These are phyloP conservation scores for Drosophila lacteicornis DNA, from an alignment of 1,140 invertebrate genomes.

Conservation along the genomic window DNA sequence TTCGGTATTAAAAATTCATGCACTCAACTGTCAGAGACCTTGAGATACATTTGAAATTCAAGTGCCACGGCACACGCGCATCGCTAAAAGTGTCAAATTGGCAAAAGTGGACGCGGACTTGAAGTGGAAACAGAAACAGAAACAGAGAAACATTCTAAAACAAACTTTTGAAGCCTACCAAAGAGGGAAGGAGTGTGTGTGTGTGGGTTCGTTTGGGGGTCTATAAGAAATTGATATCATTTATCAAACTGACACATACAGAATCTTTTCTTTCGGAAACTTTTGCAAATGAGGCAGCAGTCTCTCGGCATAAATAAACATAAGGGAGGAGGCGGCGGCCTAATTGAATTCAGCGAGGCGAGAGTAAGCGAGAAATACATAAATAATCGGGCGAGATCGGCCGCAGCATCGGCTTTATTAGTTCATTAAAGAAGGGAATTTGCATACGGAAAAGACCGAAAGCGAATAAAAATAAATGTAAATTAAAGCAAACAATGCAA, in stretches of 20 bases:
- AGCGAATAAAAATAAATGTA: constrained; percentile 56
- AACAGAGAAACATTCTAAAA: constrained; percentile 50
- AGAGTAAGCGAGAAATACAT: constrained; percentile 52
- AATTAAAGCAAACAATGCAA: constrained; percentile 76
- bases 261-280: constrained; percentile 52
- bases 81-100: constrained; percentile 80
- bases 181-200: not conserved
- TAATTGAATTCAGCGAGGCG: constrained; percentile 70
- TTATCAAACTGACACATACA: constrained; percentile 78
- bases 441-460: constrained; percentile 53
- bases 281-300: constrained; percentile 71
- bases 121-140: constrained; percentile 39
- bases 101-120: constrained; percentile 55
- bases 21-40: constrained; percentile 69
- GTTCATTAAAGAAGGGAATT: constrained; percentile 78
- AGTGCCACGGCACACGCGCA: constrained; percentile 64
- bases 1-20: constrained; percentile 78
- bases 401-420: constrained; percentile 35
- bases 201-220: constrained; percentile 34
- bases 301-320: constrained; percentile 59
- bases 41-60: constrained; percentile 76
- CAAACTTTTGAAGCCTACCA: constrained; percentile 72
- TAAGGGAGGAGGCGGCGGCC: constrained; percentile 16
- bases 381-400: constrained; percentile 42
- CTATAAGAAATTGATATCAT: constrained; percentile 83